Percentiles rank a stretch among this genome's conserved stretches.
Evolutionary conservation across 2,113 vertebrate genomes (phyloP).

Genomic region (Gambusia affinis): DNA sequence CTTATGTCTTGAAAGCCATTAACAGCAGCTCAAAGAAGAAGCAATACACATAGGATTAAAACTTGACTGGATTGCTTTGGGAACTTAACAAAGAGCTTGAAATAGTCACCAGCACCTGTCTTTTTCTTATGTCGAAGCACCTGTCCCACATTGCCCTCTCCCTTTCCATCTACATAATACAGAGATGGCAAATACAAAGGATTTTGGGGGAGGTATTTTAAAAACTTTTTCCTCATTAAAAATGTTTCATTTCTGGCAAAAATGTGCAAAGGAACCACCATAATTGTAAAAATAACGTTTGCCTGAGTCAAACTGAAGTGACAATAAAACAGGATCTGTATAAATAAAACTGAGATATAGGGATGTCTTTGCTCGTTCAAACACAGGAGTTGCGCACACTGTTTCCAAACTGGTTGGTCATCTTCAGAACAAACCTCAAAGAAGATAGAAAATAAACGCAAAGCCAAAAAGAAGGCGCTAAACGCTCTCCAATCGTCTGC

Average conservation of each 20-base stretch:
- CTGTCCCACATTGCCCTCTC: slow-evolving; percentile 81
- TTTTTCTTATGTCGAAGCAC: slow-evolving; percentile 82
- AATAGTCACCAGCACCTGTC: slow-evolving; percentile 88
- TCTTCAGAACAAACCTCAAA: slow-evolving; percentile 5
- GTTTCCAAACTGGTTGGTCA: slow-evolving; percentile 5
- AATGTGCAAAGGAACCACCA: too few relatives aligned
- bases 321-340: not conserved
- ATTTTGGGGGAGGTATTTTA: not conserved
- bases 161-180: not conserved
- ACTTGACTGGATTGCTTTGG: slow-evolving; percentile 50
- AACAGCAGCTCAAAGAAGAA: slow-evolving; percentile 45
- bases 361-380: not conserved
- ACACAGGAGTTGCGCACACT: slow-evolving; percentile 8
- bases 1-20: slow-evolving; percentile 37
- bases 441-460: slow-evolving; percentile 1
- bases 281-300: not conserved
- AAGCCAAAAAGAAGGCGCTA: not conserved
- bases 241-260: not conserved
- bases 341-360: not conserved
- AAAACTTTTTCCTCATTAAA: not conserved
- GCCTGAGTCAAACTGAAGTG: not conserved
- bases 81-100: slow-evolving; percentile 74
- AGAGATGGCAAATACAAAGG: not conserved
- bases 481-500: not conserved
- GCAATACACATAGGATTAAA: slow-evolving; percentile 48